These are phyloP conservation scores for Lathronympha strigana DNA, from an alignment of 2,888 invertebrate species.

Conservation along the genomic window DNA sequence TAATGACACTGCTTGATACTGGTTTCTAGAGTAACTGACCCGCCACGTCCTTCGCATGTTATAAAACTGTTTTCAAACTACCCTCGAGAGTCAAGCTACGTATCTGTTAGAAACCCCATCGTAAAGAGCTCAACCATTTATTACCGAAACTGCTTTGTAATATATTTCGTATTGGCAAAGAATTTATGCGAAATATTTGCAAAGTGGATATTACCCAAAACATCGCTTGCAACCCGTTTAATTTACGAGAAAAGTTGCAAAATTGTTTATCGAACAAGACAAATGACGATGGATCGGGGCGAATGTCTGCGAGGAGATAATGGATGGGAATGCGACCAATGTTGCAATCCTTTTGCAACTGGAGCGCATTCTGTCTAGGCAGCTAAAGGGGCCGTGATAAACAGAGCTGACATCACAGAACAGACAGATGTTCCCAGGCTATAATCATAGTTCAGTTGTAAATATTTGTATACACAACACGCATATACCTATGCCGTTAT, in stretches of 20 bases:
- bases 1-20: too few relatives aligned
- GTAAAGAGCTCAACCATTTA: too few relatives aligned
- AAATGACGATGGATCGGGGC: constrained; percentile 5
- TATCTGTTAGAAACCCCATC: too few relatives aligned
- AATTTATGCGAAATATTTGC: background rate
- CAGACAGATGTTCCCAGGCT: constrained; percentile 46
- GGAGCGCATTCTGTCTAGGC: constrained; percentile 17
- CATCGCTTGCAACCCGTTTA: background rate
- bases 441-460: background rate
- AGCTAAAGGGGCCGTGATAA: constrained; percentile 33
- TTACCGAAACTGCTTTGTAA: too few relatives aligned
- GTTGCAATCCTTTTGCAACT: constrained; percentile 28
- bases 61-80: too few relatives aligned
- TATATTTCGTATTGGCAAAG: background rate
- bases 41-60: too few relatives aligned
- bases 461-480: background rate
- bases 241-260: constrained; percentile 14
- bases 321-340: constrained; percentile 34
- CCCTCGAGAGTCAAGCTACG: too few relatives aligned
- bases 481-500: background rate
- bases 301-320: constrained; percentile 13
- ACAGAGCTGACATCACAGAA: constrained; percentile 52
- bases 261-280: constrained; percentile 17
- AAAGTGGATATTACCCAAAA: background rate
- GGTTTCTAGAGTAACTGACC: too few relatives aligned